A percentile compares a stretch with the other conserved stretches of the same genome.
Evolutionary conservation across 2,113 vertebrate species (phyloP).

Genomic region (Burhinus bistriatus): DNA sequence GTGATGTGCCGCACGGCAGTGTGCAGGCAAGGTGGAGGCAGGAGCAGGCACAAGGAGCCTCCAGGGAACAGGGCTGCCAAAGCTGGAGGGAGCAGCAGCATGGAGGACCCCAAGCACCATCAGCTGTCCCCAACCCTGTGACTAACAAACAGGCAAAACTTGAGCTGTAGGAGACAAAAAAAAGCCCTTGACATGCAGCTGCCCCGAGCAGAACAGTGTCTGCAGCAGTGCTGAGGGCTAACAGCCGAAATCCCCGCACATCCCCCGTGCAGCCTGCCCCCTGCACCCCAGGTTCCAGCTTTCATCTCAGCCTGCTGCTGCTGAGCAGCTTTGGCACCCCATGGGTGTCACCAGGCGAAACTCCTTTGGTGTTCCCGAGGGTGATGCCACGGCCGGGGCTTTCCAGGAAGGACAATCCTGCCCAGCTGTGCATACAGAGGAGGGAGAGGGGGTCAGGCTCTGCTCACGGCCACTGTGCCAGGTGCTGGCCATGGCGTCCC

Average conservation of each 20-base stretch:
- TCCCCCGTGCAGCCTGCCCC: accelerated
- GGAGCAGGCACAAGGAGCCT: not conserved
- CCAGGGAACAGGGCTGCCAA: accelerated
- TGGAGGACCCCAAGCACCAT: not conserved
- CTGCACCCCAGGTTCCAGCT: not conserved
- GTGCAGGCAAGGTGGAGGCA: accelerated
- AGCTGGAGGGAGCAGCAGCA: accelerated
- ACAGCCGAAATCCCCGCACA: accelerated
- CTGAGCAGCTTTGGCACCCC: not conserved
- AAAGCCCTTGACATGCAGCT: not conserved
- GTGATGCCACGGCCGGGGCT: accelerated
- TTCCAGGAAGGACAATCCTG: not conserved
- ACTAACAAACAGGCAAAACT: not conserved
- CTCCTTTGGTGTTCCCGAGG: not conserved
- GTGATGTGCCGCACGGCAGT: accelerated
- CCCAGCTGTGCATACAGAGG: accelerated
- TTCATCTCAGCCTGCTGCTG: not conserved
- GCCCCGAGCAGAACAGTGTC: not conserved
- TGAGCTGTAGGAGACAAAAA: not conserved
- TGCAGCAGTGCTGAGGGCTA: not conserved
- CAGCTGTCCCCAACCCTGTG: not conserved
- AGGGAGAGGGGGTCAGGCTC: not conserved
- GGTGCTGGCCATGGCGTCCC: not conserved
- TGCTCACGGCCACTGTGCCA: not conserved
- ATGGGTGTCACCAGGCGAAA: accelerated